Percentiles rank a stretch among this genome's conserved stretches.
Evolutionary conservation across 1,140 invertebrate species (phyloP).

Genomic region (Euwallacea fornicatus): DNA sequence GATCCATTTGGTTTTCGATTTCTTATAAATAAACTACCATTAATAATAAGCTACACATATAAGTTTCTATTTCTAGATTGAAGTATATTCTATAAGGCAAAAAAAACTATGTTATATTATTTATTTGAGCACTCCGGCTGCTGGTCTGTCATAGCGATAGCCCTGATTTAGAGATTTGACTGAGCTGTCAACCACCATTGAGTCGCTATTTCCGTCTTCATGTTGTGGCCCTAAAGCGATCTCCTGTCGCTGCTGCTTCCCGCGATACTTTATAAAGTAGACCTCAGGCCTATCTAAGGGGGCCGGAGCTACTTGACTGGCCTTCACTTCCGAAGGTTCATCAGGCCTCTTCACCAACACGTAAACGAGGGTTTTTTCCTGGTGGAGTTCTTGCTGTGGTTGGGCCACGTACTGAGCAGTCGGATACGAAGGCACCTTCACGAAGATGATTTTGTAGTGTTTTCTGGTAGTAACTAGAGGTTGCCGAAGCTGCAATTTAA

Average conservation of each 20-base stretch:
- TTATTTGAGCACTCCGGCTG: neutral
- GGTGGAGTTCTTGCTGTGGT: conserved; percentile 68
- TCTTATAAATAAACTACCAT: conserved; percentile 28
- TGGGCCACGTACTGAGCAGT: conserved; percentile 74
- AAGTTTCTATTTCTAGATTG: conserved; percentile 8
- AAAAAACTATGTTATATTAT: neutral
- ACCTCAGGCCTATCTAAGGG: conserved; percentile 83
- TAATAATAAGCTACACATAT: conserved; percentile 2
- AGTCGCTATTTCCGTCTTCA: conserved; percentile 51
- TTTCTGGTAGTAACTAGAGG: conserved; percentile 66
- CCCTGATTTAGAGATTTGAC: neutral
- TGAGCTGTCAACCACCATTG: conserved; percentile 41
- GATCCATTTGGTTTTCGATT: conserved; percentile 38
- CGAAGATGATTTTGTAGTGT: conserved; percentile 89
- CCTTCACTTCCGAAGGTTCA: conserved; percentile 72
- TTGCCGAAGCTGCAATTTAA: conserved; percentile 51
- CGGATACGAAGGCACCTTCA: conserved; percentile 82
- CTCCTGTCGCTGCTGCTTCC: conserved; percentile 44
- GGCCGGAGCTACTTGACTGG: conserved; percentile 74
- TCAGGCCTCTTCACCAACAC: conserved; percentile 85
- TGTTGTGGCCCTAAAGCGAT: conserved; percentile 51
- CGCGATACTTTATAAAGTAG: conserved; percentile 86
- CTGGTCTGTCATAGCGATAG: conserved; percentile 19
- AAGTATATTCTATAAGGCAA: neutral
- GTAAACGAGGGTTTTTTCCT: conserved; percentile 86